phyloP scores from a whole-genome alignment of 2,113 vertebrate species.

The Planiliza haematocheilus region DNA sequence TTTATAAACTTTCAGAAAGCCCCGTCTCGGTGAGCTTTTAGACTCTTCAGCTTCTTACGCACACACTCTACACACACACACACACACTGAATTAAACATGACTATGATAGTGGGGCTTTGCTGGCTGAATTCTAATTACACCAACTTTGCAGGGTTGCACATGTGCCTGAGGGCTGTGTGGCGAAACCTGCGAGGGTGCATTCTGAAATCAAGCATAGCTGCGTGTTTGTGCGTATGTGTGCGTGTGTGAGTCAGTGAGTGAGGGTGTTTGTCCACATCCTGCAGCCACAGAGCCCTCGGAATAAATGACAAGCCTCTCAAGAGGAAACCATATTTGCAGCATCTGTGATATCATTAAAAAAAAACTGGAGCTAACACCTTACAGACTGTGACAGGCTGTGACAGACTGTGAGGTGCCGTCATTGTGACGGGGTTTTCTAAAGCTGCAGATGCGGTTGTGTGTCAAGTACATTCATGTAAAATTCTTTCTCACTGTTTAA shows the following conservation, averaged over 20 bases:
- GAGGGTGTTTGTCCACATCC: constrained; percentile 3
- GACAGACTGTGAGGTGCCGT: too few relatives aligned
- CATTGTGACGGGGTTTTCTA: too few relatives aligned
- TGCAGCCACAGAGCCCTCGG: constrained; percentile 15
- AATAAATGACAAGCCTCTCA: constrained; percentile 23
- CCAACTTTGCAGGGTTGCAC: constrained; percentile 58
- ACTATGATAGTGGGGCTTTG: constrained; percentile 75
- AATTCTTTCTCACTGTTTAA: too few relatives aligned
- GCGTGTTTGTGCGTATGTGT: neutral
- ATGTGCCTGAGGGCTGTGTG: constrained; percentile 45
- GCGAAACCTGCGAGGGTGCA: neutral
- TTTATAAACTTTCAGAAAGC: constrained; percentile 57
- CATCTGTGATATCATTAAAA: neutral
- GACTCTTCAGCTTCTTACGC: constrained; percentile 35
- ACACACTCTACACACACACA: constrained; percentile 55
- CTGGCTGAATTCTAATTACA: constrained; percentile 84
- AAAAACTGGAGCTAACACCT: constrained; percentile 16
- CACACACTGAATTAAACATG: constrained; percentile 84
- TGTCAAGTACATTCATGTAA: neutral
- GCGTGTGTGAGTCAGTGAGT: neutral
- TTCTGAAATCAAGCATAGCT: neutral
- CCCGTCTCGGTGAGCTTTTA: constrained; percentile 34
- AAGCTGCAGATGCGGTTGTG: neutral
- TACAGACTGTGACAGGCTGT: neutral
- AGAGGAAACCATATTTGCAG: constrained; percentile 41